Evolutionary conservation across 2,113 vertebrate species (phyloP).

Genomic region (Epinephelus fuscoguttatus): DNA sequence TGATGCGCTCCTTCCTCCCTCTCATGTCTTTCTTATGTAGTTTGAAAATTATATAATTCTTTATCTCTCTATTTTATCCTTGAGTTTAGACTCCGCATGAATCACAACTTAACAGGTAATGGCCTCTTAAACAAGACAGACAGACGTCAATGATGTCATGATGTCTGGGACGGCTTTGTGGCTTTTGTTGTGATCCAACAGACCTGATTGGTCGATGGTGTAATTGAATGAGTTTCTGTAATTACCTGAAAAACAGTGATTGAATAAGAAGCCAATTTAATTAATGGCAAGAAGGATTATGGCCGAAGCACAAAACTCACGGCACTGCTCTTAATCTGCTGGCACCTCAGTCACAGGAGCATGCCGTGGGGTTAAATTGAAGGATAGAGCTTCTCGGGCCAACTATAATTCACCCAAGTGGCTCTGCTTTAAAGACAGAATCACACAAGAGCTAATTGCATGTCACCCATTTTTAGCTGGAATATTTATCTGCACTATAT

Average conservation of each 20-base stretch:
- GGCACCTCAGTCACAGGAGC: constrained; percentile 35
- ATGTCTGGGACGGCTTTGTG: constrained; percentile 35
- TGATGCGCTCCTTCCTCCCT: neutral
- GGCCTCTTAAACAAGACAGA: neutral
- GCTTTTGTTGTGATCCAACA: constrained; percentile 24
- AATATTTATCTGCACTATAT: constrained; percentile 60
- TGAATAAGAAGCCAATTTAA: constrained; percentile 69
- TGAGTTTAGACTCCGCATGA: neutral
- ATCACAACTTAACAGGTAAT: neutral
- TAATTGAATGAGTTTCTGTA: constrained; percentile 71
- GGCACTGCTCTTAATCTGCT: constrained; percentile 41
- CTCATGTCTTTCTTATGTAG: neutral
- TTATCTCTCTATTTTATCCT: neutral
- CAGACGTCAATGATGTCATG: constrained; percentile 38
- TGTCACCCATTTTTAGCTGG: constrained; percentile 61
- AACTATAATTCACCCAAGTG: constrained; percentile 55
- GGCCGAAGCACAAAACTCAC: constrained; percentile 28
- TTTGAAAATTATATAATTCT: neutral
- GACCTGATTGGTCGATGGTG: constrained; percentile 66
- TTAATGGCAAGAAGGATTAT: constrained; percentile 62
- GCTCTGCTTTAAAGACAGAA: constrained; percentile 67
- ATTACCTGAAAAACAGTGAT: constrained; percentile 66
- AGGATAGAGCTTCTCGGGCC: constrained; percentile 34
- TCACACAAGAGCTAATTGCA: constrained; percentile 61
- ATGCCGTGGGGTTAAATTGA: constrained; percentile 32